Base-by-base conservation (phyloP, 2,797 vertebrate genomes). In the Saxicola maurus region DNA sequence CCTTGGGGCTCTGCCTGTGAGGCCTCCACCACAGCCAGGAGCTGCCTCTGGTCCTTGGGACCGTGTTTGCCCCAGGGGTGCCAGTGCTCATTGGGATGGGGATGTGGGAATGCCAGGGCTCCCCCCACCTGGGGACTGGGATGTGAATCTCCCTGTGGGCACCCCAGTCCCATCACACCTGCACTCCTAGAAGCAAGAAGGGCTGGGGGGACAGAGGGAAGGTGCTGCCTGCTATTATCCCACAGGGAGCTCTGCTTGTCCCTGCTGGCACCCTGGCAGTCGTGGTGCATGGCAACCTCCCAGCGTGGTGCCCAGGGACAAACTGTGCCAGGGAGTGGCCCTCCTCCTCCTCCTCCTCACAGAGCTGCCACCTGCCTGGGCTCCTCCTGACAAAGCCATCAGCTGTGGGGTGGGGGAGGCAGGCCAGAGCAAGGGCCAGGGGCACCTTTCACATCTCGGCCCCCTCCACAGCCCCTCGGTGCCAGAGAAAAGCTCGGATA, bases 1-100 rank as follows among this genome's bases (percentile, higher is more conserved):
- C 9, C 5, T 27, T 1, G 0, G 2, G 27, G 43, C n/a, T 84
- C 49, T 2, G 1, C 24, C n/a, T 62, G 16, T 0, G 5, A 79
- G 27, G 25, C 23, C 43, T 31, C 18, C 5, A 4, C 35, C 1
- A 2, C 2, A 49, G 46, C n/a, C 65, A 55, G 40, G 0, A 2
- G 31, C 45, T 69, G 31, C 37, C 40, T 40, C 1, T 1, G n/a
- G 17, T 60, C 28, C 45, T 74, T 3, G 3, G 72, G 46, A 43
- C 21, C 0, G 0, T 9, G 19, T 30, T 35, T 66, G 28, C 6
- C 16, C 42, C 9, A 11, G 14, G 27, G 10, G 16, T 90, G 65
- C 11, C 3, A 5, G n/a, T 42, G 51, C 33, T 65, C n/a, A 6
- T 25, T 53, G 35, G 20, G 17, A 11, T 42, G 52, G 48, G 38